Percentiles rank a stretch among this genome's conserved stretches.
Evolutionary conservation across 2,113 vertebrate species (phyloP).

Genomic region (Siniperca chuatsi): DNA sequence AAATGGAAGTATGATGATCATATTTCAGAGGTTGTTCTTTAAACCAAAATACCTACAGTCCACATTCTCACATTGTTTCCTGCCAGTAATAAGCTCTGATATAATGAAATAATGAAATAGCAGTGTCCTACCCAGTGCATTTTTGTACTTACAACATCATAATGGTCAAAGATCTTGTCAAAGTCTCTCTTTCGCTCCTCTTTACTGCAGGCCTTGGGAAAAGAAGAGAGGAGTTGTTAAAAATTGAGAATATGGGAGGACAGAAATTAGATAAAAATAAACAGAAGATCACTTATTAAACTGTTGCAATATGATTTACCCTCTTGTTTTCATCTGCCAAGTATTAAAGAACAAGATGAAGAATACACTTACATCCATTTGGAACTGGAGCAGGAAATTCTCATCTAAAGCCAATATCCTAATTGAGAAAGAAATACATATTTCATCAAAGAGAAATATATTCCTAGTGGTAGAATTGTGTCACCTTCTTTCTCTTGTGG

Average conservation of each 20-base stretch:
- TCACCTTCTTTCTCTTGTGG: neutral
- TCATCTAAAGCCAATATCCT: conserved; percentile 96
- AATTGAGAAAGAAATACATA: conserved; percentile 6
- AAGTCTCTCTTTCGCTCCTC: conserved; percentile 94
- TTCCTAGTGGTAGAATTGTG: neutral
- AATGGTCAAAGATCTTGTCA: conserved; percentile 95
- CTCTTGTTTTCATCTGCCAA: neutral
- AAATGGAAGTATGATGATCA: neutral
- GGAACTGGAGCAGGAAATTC: conserved; percentile 97
- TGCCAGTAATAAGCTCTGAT: neutral
- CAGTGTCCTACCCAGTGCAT: neutral
- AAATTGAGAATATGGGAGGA: neutral
- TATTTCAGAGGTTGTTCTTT: neutral
- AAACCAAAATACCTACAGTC: neutral
- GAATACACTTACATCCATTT: conserved; percentile 91
- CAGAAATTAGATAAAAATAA: neutral
- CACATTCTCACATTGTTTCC: neutral
- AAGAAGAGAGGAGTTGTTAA: neutral
- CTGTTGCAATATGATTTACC: neutral
- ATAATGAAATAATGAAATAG: neutral
- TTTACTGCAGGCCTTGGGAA: conserved; percentile 86
- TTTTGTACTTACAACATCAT: conserved; percentile 93
- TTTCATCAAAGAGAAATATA: neutral
- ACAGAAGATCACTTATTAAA: neutral
- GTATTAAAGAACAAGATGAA: neutral